A percentile compares a stretch with the other conserved stretches of the same genome.
These are phyloP conservation scores for Oscheius myriophilus DNA, from an alignment of 2,888 invertebrate species.

Conservation along the genomic window DNA sequence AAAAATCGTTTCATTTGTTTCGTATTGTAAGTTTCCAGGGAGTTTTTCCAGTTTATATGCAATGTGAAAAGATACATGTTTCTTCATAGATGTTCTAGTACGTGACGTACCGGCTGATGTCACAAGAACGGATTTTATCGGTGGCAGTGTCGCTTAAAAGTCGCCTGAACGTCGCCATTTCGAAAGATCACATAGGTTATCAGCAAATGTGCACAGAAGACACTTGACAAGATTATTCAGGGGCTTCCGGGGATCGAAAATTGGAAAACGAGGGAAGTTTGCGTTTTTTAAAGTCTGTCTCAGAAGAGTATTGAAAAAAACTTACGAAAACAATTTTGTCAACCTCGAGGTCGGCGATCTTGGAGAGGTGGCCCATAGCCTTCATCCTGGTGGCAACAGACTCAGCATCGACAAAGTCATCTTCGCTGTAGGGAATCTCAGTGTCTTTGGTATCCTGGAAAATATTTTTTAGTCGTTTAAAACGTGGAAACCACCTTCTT, in stretches of 20 bases:
- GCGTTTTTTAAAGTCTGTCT: neutral
- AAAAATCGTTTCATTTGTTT: too few species aligned
- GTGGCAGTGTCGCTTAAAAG: too few species aligned
- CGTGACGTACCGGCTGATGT: too few species aligned
- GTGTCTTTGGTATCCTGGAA: slow-evolving; percentile 45
- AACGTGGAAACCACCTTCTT: slow-evolving; percentile 49
- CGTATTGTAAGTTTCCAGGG: too few species aligned
- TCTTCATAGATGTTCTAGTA: neutral
- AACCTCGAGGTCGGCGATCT: slow-evolving; percentile 58
- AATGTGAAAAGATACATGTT: neutral
- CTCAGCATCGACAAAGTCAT: slow-evolving; percentile 50
- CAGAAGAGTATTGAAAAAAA: neutral
- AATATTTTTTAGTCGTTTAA: too few species aligned
- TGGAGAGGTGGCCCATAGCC: slow-evolving; percentile 54
- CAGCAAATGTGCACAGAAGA: neutral
- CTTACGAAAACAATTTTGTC: slow-evolving; percentile 58
- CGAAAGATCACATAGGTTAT: neutral
- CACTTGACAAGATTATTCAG: too few species aligned
- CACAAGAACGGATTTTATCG: neutral
- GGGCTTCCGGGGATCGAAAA: too few species aligned
- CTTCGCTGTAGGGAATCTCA: slow-evolving; percentile 43
- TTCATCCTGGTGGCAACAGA: slow-evolving; percentile 55
- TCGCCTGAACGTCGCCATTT: neutral
- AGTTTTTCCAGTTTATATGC: too few species aligned
- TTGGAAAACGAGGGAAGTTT: too few species aligned